These are phyloP conservation scores for Drosophila paulistorum DNA, from an alignment of 1,140 invertebrate genomes.

Conservation along the genomic window DNA sequence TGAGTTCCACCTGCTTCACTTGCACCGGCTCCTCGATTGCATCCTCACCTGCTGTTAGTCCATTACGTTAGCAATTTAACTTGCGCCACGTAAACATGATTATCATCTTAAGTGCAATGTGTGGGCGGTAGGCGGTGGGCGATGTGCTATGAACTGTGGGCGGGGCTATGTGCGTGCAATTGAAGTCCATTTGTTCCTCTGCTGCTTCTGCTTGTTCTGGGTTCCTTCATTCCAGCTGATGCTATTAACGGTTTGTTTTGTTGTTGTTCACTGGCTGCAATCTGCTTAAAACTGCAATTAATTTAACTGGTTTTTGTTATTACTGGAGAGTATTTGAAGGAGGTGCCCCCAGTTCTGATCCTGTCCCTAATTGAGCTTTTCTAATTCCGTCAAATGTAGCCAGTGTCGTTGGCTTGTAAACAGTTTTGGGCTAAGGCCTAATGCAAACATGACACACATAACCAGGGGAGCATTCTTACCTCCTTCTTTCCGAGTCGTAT, in stretches of 20 bases:
- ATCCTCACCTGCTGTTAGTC: slow-evolving; percentile 75
- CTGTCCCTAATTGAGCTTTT: slow-evolving; percentile 72
- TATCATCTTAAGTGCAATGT: slow-evolving; percentile 78
- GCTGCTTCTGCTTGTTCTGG: not conserved
- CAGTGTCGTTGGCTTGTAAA: slow-evolving; percentile 24
- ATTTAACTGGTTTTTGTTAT: slow-evolving; percentile 67
- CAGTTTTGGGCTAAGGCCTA: slow-evolving; percentile 22
- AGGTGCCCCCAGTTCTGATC: slow-evolving; percentile 12
- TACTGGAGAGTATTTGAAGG: slow-evolving; percentile 43
- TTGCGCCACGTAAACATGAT: slow-evolving; percentile 80
- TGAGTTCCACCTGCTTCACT: slow-evolving; percentile 40
- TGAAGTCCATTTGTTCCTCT: slow-evolving; percentile 43
- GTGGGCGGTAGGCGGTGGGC: slow-evolving; percentile 12
- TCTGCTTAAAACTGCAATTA: slow-evolving; percentile 79
- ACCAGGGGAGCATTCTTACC: slow-evolving; percentile 4
- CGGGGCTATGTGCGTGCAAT: slow-evolving; percentile 49
- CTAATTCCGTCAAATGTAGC: slow-evolving; percentile 50
- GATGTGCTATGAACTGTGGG: not conserved
- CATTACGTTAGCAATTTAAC: slow-evolving; percentile 80
- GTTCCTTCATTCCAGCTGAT: slow-evolving; percentile 2
- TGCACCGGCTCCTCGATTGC: slow-evolving; percentile 33
- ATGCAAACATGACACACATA: slow-evolving; percentile 31
- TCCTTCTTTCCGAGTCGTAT: slow-evolving; percentile 1
- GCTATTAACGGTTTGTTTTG: slow-evolving; percentile 57
- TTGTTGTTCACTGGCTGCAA: slow-evolving; percentile 56